Conservation (phyloP, 2,113 vertebrate species). For the Cottus gobio region DNA sequence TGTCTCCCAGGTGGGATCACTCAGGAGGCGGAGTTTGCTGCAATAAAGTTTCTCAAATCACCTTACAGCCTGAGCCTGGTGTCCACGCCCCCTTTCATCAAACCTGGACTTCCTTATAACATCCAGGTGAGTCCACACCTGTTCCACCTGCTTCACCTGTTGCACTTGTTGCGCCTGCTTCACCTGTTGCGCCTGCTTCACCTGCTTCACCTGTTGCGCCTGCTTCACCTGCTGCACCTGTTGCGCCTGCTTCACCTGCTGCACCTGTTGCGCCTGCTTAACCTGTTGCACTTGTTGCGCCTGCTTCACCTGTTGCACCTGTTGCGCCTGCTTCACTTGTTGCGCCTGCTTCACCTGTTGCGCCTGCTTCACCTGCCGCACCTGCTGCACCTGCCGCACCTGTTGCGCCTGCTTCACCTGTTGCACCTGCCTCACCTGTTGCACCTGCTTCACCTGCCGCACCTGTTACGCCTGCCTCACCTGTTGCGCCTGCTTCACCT, state of each 20-base stretch:
- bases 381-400: neutral
- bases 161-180: neutral
- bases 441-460: neutral
- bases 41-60: constrained; percentile 85
- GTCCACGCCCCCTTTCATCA: constrained; percentile 93
- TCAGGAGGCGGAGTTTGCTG: constrained; percentile 87
- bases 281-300: no score
- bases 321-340: no score
- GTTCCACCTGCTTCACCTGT: neutral
- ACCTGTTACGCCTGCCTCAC: neutral
- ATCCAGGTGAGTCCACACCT: constrained; percentile 83
- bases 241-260: neutral
- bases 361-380: neutral
- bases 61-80: constrained; percentile 90
- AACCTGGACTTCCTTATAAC: constrained; percentile 91
- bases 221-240: no score
- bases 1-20: constrained; percentile 87
- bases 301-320: no score
- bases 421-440: no score
- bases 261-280: neutral
- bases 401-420: no score
- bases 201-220: no score
- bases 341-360: no score
- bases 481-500: no score
- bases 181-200: no score